Conservation (phyloP, 2,797 vertebrate species). For the Phrynocephalus guinanensis region DNA sequence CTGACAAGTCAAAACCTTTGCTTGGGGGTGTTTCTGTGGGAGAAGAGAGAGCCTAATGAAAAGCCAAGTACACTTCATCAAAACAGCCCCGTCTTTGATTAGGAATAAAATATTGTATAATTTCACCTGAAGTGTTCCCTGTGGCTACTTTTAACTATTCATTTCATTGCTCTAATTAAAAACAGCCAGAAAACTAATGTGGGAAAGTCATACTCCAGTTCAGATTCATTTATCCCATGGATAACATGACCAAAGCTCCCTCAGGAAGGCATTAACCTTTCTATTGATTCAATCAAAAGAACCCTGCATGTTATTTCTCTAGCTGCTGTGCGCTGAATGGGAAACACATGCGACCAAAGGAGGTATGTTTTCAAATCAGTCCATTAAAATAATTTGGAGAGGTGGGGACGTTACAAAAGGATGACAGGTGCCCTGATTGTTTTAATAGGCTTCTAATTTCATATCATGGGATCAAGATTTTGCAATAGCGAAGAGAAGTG, state of each 20-base stretch:
- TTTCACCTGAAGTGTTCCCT: conserved; percentile 43
- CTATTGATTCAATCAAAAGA: conserved; percentile 42
- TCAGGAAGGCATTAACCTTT: conserved; percentile 60
- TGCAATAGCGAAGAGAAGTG: background rate
- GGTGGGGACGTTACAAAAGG: background rate
- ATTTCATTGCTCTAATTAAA: conserved; percentile 52
- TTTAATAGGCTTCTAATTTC: background rate
- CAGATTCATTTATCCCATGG: conserved; percentile 46
- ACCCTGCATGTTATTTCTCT: background rate
- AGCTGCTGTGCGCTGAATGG: background rate
- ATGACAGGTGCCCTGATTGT: background rate
- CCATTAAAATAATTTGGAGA: conserved; percentile 47
- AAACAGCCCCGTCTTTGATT: conserved; percentile 20
- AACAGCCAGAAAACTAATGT: conserved; percentile 40
- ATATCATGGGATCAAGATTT: background rate
- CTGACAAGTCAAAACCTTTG: conserved; percentile 10
- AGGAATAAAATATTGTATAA: conserved; percentile 36
- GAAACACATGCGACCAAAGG: background rate
- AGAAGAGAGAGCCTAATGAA: background rate
- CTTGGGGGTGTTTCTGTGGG: background rate
- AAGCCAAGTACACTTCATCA: conserved; percentile 38
- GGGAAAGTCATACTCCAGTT: conserved; percentile 38
- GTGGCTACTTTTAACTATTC: conserved; percentile 41
- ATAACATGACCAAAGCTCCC: conserved; percentile 49
- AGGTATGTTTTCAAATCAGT: conserved; percentile 13